Base-by-base conservation (phyloP, 2,888 invertebrate genomes). In the Macrosiphum euphorbiae region DNA sequence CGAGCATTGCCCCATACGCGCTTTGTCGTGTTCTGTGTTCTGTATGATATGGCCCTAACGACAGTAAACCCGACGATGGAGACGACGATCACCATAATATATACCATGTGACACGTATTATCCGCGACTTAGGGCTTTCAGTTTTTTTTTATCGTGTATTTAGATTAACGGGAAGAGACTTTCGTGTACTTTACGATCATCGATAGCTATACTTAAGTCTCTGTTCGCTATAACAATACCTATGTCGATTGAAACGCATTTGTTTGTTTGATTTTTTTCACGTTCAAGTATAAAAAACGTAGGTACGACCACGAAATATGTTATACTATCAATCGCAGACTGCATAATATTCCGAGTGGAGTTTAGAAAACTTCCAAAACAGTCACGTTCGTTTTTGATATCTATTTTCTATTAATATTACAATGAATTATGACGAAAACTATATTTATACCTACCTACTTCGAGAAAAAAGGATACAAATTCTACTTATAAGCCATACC, bases 341-440 rank as follows among this genome's bases (percentile, higher is more conserved):
- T 78, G 20, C 20, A 78, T 16, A 78, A 78, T 35, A 78, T 35
- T 20, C 35, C 35, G 8, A 78, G 20, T 24, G 35, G 41, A 13
- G 52, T 84, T 47, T 26, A n/a, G n/a, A 44, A 85, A 86, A 86
- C 58, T 58, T 47, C 58, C 11, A 26, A 86, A 86, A 91, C 35
- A 44, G 58, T 86, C 91, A 86, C 86, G 86, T 86, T 86, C 44
- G 11, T 44, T 5, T 85, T 44, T 86, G 58, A 91, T 91, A 91
- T 55, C 50, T 78, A 78, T n/a, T n/a, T 26, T 52, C 44, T 85
- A 20, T 41, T 41, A 13, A 10, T 84, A 8, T 78, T 35, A 35
- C 41, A 52, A 52, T 26, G 20, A 78, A 52, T 52, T 26, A 3
- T 41, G 50, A n/a, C 16, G 41, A 78, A 85, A 84, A 84, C 5